Conservation (phyloP, 2,888 invertebrate genomes). For the Choreutis nemorana region DNA sequence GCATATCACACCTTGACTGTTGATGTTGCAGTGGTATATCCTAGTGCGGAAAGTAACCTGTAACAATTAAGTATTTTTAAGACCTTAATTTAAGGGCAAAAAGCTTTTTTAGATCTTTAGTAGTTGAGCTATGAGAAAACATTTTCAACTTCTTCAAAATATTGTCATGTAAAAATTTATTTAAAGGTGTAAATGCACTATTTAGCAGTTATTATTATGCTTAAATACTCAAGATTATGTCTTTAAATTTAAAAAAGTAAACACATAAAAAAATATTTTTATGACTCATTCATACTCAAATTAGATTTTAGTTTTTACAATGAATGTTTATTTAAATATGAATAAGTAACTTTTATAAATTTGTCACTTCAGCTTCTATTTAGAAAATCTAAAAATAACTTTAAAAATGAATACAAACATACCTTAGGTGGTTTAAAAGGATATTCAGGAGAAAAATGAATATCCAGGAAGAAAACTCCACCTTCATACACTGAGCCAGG, state of each 20-base stretch:
- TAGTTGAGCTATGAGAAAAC: too few relatives aligned
- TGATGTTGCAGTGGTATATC: constrained; percentile 99
- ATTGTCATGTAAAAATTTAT: too few relatives aligned
- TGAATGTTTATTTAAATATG: neutral
- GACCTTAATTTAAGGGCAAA: too few relatives aligned
- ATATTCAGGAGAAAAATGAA: constrained; percentile 97
- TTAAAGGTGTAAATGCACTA: too few relatives aligned
- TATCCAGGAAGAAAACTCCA: constrained; percentile 97
- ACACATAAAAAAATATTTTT: too few relatives aligned
- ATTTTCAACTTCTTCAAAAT: too few relatives aligned
- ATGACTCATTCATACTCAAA: too few relatives aligned
- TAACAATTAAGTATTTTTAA: constrained; percentile 15
- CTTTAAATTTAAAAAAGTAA: too few relatives aligned
- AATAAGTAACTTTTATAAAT: neutral
- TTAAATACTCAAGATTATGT: too few relatives aligned
- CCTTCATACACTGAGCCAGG: constrained; percentile 98
- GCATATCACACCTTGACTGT: constrained; percentile 98
- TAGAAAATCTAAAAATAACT: neutral
- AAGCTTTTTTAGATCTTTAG: too few relatives aligned
- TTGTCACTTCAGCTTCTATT: neutral
- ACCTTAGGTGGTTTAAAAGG: constrained; percentile 99
- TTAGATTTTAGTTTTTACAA: too few relatives aligned
- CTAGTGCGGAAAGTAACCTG: constrained; percentile 92
- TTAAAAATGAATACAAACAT: constrained; percentile 14
- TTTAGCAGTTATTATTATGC: too few relatives aligned